These are phyloP conservation scores for Caligus rogercresseyi DNA, from an alignment of 1,140 invertebrate genomes.

Conservation along the genomic window DNA sequence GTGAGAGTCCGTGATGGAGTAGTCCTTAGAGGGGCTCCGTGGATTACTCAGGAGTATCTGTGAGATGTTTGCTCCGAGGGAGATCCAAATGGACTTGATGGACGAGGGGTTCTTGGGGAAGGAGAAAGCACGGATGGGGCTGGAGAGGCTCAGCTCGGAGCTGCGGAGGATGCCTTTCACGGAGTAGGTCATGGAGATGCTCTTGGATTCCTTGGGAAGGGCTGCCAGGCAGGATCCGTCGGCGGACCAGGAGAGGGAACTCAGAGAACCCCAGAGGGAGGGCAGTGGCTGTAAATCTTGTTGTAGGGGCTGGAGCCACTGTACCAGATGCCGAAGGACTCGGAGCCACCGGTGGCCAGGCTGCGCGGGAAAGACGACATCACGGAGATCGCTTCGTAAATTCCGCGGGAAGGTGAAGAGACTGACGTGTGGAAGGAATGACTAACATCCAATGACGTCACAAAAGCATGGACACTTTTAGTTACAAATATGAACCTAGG, in stretches of 20 bases:
- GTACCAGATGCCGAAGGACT: background rate
- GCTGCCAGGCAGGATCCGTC: background rate
- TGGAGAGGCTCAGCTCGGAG: background rate
- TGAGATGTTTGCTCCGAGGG: background rate
- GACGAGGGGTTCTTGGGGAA: background rate
- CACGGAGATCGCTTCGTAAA: background rate
- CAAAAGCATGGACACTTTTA: too few relatives aligned
- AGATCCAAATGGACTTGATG: background rate
- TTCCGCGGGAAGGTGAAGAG: too few relatives aligned
- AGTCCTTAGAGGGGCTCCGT: background rate
- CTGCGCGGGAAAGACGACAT: background rate
- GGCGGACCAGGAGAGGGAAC: background rate
- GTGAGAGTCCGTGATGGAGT: background rate
- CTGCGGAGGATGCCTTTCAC: background rate
- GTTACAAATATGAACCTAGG: too few relatives aligned
- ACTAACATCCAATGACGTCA: too few relatives aligned
- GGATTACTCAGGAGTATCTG: background rate
- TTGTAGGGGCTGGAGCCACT: background rate
- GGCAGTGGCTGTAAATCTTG: background rate
- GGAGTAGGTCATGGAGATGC: background rate
- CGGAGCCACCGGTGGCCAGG: background rate
- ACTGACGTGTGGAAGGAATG: too few relatives aligned
- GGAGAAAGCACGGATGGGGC: background rate
- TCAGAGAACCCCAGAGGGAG: background rate
- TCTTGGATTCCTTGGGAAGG: background rate